Evolutionary conservation across 1,140 invertebrate genomes (phyloP).

Genomic region (Drosophila biarmipes): DNA sequence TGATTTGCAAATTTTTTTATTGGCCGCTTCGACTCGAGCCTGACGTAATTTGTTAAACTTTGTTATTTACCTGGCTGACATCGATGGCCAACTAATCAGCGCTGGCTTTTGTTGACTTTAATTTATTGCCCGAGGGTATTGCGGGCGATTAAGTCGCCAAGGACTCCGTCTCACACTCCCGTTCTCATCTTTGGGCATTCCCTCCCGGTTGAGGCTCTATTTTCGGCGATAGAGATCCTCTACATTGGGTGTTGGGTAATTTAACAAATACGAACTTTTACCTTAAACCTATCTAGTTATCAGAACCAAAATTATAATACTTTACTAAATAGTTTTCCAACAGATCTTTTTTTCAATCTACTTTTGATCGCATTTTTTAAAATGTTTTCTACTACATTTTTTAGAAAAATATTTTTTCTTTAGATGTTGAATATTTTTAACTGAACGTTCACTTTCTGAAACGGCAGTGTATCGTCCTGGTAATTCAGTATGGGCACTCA

Average conservation of each 20-base stretch:
- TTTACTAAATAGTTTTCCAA: no score
- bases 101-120: slow-evolving; percentile 43
- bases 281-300: no score
- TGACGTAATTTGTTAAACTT: slow-evolving; percentile 72
- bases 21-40: slow-evolving; percentile 30
- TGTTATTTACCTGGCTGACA: slow-evolving; percentile 67
- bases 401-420: no score
- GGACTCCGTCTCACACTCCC: slow-evolving; percentile 18
- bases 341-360: no score
- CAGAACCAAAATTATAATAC: no score
- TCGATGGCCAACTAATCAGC: slow-evolving; percentile 66
- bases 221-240: background rate
- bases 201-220: background rate
- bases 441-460: background rate
- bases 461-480: background rate
- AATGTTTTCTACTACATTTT: no score
- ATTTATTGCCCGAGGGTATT: slow-evolving; percentile 24
- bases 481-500: background rate
- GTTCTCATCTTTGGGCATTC: background rate
- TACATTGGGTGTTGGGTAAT: background rate
- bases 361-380: no score
- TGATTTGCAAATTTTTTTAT: slow-evolving; percentile 74
- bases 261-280: no score
- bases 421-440: background rate
- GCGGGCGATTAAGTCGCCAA: slow-evolving; percentile 17